phyloP scores from a whole-genome alignment of 2,797 vertebrate species.

The Phoebastria nigripes region DNA sequence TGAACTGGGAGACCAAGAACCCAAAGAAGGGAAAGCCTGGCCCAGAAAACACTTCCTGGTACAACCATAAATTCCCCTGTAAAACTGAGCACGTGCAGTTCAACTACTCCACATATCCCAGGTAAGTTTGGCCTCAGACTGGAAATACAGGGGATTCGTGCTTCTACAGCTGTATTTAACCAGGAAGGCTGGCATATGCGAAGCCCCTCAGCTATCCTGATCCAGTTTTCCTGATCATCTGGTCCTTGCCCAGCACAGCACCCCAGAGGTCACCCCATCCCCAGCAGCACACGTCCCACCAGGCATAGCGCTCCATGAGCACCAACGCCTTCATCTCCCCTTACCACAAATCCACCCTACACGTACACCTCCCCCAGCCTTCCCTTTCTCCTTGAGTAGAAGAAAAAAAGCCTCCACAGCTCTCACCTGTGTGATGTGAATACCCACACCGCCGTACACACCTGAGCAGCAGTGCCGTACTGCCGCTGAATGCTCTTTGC shows the following conservation, averaged over 20 bases:
- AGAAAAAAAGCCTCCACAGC: background rate
- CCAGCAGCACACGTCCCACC: accelerated
- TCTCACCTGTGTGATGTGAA: accelerated
- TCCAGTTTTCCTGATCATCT: background rate
- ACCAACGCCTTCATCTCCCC: background rate
- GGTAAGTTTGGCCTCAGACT: background rate
- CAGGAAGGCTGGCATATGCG: background rate
- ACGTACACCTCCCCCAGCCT: background rate
- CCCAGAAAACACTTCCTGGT: background rate
- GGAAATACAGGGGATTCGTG: accelerated
- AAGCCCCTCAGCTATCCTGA: background rate
- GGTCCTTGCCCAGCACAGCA: background rate
- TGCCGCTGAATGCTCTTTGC: background rate
- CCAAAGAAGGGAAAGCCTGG: background rate
- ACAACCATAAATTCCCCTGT: background rate
- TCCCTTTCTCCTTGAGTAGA: background rate
- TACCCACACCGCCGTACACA: accelerated
- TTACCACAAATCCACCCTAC: background rate
- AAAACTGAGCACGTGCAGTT: background rate
- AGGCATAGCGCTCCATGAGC: background rate
- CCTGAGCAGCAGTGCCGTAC: accelerated
- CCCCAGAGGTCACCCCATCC: background rate
- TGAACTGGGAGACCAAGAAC: background rate
- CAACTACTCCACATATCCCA: background rate
- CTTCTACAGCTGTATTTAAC: background rate